A percentile compares a stretch with the other conserved stretches of the same genome.
Conservation (phyloP, 2,797 vertebrate species). For the Sebastes steindachneri region DNA sequence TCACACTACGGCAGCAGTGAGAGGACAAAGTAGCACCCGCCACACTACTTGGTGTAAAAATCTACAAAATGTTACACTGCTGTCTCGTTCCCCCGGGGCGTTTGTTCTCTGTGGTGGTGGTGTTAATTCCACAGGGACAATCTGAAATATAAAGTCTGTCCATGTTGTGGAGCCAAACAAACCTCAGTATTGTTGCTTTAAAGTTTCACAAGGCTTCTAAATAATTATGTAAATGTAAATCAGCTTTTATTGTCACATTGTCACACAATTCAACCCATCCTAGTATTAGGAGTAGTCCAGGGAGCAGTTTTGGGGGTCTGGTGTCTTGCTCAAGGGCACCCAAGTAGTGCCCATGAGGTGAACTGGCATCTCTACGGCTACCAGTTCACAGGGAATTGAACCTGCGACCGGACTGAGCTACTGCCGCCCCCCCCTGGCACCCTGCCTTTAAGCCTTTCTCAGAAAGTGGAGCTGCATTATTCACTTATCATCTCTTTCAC, state of each 20-base stretch:
- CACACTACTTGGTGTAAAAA: conserved; percentile 31
- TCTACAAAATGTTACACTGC: conserved; percentile 15
- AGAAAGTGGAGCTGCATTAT: neutral
- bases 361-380: too few species aligned
- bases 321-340: too few species aligned
- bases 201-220: too few species aligned
- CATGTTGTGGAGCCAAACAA: neutral
- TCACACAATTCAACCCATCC: too few species aligned
- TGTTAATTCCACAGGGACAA: conserved; percentile 37
- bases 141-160: conserved; percentile 9
- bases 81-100: neutral
- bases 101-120: conserved; percentile 19
- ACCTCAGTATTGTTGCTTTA: neutral
- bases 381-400: neutral
- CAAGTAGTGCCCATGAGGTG: too few species aligned
- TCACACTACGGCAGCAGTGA: conserved; percentile 50
- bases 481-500: neutral
- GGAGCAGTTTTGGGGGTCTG: too few species aligned
- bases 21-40: conserved; percentile 57
- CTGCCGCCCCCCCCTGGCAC: too few species aligned
- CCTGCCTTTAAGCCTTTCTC: neutral
- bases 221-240: too few species aligned
- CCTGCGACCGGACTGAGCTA: too few species aligned
- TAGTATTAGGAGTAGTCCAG: too few species aligned
- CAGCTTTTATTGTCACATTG: too few species aligned